Evolutionary conservation across 1,140 invertebrate genomes (phyloP).

Genomic region (Agrilus planipennis): DNA sequence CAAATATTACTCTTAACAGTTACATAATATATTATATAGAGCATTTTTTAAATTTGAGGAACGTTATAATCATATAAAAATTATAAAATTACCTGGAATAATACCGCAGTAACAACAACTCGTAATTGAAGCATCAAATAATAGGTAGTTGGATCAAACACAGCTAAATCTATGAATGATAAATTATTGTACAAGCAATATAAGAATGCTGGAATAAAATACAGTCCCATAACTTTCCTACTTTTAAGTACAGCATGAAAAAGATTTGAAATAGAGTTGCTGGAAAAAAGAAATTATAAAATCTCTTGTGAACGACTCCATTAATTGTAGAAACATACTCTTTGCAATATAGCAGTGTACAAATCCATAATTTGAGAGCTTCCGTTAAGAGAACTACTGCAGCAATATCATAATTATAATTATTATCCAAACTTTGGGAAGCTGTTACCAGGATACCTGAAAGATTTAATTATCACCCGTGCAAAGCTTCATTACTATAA

Average conservation of each 20-base stretch:
- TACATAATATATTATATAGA: too few relatives aligned
- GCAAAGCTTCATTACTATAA: neutral
- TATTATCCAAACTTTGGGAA: constrained; percentile 67
- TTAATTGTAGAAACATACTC: constrained; percentile 43
- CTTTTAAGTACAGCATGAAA: constrained; percentile 44
- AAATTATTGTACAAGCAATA: constrained; percentile 96
- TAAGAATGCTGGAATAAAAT: constrained; percentile 80
- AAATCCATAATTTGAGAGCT: constrained; percentile 69
- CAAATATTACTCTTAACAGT: too few relatives aligned
- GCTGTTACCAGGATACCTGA: constrained; percentile 82
- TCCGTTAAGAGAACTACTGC: constrained; percentile 83
- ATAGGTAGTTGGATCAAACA: constrained; percentile 91
- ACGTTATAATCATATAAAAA: too few relatives aligned
- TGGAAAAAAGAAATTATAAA: constrained; percentile 28
- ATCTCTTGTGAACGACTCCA: neutral
- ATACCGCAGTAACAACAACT: constrained; percentile 81
- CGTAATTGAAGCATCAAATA: constrained; percentile 85
- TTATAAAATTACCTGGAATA: constrained; percentile 78
- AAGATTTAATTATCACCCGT: constrained; percentile 31
- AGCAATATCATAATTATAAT: constrained; percentile 78
- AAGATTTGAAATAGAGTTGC: constrained; percentile 38
- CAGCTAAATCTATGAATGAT: constrained; percentile 79
- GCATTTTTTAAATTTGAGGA: too few relatives aligned
- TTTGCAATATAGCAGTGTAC: constrained; percentile 55
- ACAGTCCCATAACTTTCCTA: constrained; percentile 60